These are phyloP conservation scores for Caerostris extrusa DNA, from an alignment of 1,140 invertebrate species.

Conservation along the genomic window DNA sequence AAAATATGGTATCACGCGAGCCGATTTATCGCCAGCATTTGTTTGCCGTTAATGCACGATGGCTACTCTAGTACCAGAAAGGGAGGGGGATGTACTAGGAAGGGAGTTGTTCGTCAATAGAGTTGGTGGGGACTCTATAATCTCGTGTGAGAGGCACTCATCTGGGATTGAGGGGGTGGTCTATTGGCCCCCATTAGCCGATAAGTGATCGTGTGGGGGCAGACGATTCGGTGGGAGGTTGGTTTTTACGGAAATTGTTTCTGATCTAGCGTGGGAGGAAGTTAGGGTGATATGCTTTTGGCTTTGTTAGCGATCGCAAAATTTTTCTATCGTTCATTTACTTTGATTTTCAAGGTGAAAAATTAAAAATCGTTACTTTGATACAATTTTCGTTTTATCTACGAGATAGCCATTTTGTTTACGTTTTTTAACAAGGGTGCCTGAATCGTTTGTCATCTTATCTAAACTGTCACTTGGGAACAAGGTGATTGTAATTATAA, in stretches of 20 bases:
- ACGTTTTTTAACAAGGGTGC: too few relatives aligned
- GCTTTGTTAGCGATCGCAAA: too few relatives aligned
- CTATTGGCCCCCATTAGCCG: conserved; percentile 23
- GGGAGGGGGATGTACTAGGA: too few relatives aligned
- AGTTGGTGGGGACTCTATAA: background rate
- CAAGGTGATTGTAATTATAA: too few relatives aligned
- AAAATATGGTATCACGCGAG: conserved; percentile 29
- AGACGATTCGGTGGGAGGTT: background rate
- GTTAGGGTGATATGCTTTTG: background rate
- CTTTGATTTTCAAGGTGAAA: too few relatives aligned
- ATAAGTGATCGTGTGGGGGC: conserved; percentile 5
- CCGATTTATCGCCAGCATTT: conserved; percentile 39
- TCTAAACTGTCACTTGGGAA: too few relatives aligned
- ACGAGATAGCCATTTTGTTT: too few relatives aligned
- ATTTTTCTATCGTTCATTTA: too few relatives aligned
- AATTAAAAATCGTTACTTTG: too few relatives aligned
- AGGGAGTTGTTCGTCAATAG: conserved; percentile 1
- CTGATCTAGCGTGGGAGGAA: background rate
- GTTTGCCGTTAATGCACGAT: conserved; percentile 39
- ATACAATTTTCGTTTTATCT: too few relatives aligned
- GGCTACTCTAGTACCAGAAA: background rate
- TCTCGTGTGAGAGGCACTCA: background rate
- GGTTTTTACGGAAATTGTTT: background rate
- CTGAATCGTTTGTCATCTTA: too few relatives aligned
- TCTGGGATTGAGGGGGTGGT: conserved; percentile 10